Evolutionary conservation across 2,797 vertebrate species (phyloP).

Genomic region (Xerus rutilus): DNA sequence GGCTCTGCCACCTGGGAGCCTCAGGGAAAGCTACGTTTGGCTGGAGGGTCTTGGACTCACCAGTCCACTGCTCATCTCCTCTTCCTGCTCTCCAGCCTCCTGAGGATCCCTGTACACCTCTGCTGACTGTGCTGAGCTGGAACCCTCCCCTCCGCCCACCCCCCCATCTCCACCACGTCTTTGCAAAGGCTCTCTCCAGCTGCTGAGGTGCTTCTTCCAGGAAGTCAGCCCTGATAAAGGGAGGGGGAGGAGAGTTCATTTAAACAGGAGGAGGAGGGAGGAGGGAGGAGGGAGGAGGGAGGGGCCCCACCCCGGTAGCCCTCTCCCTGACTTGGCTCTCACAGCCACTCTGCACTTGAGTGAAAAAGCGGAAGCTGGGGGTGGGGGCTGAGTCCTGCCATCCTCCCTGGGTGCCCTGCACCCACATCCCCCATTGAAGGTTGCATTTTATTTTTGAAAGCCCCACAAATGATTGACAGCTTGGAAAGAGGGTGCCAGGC

Average conservation of each 20-base stretch:
- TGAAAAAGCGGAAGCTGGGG: background rate
- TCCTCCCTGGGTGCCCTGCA: background rate
- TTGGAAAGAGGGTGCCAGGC: background rate
- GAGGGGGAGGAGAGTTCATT: background rate
- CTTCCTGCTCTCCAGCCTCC: background rate
- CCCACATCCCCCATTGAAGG: rapidly evolving
- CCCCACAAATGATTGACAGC: no score
- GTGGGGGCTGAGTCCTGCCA: background rate
- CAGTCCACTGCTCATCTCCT: rapidly evolving
- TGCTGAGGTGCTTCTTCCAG: background rate
- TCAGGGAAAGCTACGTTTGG: background rate
- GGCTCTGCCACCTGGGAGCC: background rate
- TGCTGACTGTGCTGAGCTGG: background rate
- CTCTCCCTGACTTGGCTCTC: background rate
- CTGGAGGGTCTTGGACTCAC: rapidly evolving
- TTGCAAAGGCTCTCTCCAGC: background rate
- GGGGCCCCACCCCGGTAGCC: background rate
- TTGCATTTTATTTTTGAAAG: background rate
- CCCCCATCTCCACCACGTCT: background rate
- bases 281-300: no score
- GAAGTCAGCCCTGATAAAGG: background rate
- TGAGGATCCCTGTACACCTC: rapidly evolving
- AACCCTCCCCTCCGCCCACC: rapidly evolving
- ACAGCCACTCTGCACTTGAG: no score
- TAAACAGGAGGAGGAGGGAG: background rate